These are phyloP conservation scores for Bombus waltoni DNA, from an alignment of 1,140 invertebrate genomes.

Conservation along the genomic window DNA sequence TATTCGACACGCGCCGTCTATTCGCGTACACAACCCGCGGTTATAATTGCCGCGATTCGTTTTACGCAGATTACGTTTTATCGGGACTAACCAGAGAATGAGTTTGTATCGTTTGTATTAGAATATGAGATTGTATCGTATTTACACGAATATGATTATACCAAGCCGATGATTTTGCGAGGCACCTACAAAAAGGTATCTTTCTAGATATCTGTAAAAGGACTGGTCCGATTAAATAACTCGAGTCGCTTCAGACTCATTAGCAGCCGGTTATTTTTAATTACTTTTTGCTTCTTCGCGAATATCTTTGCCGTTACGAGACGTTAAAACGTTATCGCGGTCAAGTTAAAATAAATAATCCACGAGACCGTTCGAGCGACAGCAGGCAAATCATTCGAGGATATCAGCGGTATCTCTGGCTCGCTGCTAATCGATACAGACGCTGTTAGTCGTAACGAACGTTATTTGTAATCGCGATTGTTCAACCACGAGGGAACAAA, in stretches of 20 bases:
- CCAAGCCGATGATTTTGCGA: not conserved
- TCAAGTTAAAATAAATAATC: conserved; percentile 28
- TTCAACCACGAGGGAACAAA: not conserved
- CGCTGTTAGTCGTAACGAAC: not conserved
- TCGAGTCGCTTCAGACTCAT: not conserved
- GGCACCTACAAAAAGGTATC: not conserved
- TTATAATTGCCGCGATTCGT: not conserved
- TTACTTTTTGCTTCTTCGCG: not conserved
- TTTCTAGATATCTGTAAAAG: not conserved
- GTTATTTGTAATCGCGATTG: conserved; percentile 21
- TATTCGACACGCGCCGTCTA: not conserved
- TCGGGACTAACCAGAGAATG: too few species aligned
- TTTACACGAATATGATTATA: not conserved
- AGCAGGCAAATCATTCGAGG: conserved; percentile 16
- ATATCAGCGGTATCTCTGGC: conserved; percentile 1
- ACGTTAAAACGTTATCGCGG: not conserved
- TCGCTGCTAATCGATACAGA: not conserved
- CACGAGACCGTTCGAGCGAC: not conserved
- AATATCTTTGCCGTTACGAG: not conserved
- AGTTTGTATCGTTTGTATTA: too few species aligned
- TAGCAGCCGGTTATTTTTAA: conserved; percentile 20
- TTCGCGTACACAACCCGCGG: not conserved
- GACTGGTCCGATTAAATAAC: not conserved
- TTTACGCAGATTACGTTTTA: not conserved
- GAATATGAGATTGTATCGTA: too few species aligned